Base-by-base conservation (phyloP, 2,797 vertebrate genomes). In the Rousettus madagascariensis region DNA sequence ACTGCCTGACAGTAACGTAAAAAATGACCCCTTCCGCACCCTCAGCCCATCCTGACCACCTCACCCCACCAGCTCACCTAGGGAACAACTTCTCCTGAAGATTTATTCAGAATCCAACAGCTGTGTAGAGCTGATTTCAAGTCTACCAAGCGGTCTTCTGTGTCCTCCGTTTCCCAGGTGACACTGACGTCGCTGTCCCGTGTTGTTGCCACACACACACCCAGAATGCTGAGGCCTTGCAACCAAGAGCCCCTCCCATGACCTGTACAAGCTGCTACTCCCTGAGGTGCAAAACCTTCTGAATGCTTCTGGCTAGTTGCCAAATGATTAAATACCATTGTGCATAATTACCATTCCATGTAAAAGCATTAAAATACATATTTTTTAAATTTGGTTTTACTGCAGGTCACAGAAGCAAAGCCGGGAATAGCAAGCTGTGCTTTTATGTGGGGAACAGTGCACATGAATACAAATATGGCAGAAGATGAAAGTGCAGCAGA, bases 91-190 rank as follows among this genome's bases (percentile, higher is more conserved):
- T 68, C 49, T 41, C 41, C 89, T 28, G 19, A 79, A 72, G 85
- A 77, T 78, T 57, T 20, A 19, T 65, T 83, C 61, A n/a, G 59
- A 95, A 49, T 69, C 55, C 75, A 91, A n/a, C 15, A 53, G 71
- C 88, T 78, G 20, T 66, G 69, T 17, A 53, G 43, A 96, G 69
- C 41, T 66, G 46, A 38, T 77, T 88, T 90, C 74, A 51, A 95
- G 85, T 88, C 83, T 75, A 78, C 59, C n/a, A 38, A 51, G 77
- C 0, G 0, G 20, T 65, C 53, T 53, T 82, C 55, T 89, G 68
- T 59, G 88, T 92, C 51, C 43, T 66, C 46, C 90, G 88, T 97
- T 86, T 86, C 97, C 95, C 95, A 91, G 95, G 95, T 90, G 80
- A 97, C 36, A 26, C 82, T 91, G 88, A 72, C 41, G 30, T 55